Base-by-base conservation (phyloP, 2,888 invertebrate genomes). In the Drosophila buzzatii region DNA sequence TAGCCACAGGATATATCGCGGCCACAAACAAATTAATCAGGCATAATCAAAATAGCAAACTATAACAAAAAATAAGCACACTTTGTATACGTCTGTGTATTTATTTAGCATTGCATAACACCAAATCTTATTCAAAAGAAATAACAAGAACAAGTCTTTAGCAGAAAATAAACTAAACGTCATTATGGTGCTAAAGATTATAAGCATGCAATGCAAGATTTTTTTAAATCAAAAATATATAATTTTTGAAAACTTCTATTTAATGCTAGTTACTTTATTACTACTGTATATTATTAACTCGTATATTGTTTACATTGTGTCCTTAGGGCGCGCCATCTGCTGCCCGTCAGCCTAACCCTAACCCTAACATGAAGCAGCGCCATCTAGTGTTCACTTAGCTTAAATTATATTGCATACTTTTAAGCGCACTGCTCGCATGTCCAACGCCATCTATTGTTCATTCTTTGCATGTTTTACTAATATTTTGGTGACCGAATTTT, bases 1-100 rank as follows among this genome's bases (percentile, higher is more conserved):
- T 45, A 63, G 18, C 77, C 66, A 67, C 67, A 71, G 85, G 69
- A 75, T 73, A 66, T 70, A 52, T 67, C 57, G 8, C 41, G 57
- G 66, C 63, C 51, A 59, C 37, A 53, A 57, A 41, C 63, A 37
- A 63, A 35, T 57, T 49, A 49, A 57, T 63, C 18, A 78, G 56
- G 10, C 37, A 23, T 8, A 6, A 27, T 27, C 31, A 12, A 18
- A 53, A 49, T 18, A 49, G 57, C 41, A 44, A 41, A 4, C 5
- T 27, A 10, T n/a, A 44, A 44, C 18, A 10, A 23, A 44, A 20
- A 51, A 68, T 12, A 44, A 69, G 16, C 37, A 64, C 41, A 20
- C 20, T 42, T 41, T 51, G 20, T 18, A 39, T 27, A 45, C 37
- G 41, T 27, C 31, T 41, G 8, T 9, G 9, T 52, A 39, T 49